Evolutionary conservation across 2,888 invertebrate genomes (phyloP), one percentile per base, ranked within the genome.

Genomic region (Drosophila peninsularis): DNA sequence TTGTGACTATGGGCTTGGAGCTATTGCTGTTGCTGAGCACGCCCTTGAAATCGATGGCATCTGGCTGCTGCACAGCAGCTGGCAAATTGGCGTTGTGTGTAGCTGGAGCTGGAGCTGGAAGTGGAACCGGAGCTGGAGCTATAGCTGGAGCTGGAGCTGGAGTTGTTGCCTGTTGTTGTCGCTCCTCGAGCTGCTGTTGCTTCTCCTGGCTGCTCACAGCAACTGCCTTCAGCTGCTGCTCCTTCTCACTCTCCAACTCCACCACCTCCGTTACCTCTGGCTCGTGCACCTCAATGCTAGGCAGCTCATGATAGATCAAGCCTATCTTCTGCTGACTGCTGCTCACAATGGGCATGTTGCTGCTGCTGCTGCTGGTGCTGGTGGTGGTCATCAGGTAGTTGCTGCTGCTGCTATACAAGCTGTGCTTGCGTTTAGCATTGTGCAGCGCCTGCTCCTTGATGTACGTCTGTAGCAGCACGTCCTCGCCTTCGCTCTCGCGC

Each of bases 401-500:
- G 57, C 75, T 89, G 64, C 81, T 84, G 57, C 80, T 89, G 63
- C 81, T 90, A 63, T 91, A 90, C 89, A 95, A 95, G 75, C 94
- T 94, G 90, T 95, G 95, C 90, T 96, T 96, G 66, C 96, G 95
- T 91, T 94, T 95, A 41, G 95, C 94, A 89, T 96, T 95, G 88
- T 95, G 94, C 53, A 96, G 92, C 17, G 96, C 95, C 86, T 95
- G 93, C 88, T 96, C 96, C 2, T 95, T 95, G 54, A 96, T 93
- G 91, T 96, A 96, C 0, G 95, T 95, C 75, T 96, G 95, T 57
- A 96, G 92, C 93, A 96, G 94, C 7, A 94, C 94, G 74, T 95
- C 95, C 39, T 95, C 94, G 6, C 81, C 73, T 6, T 71, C 79
- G 24, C 60, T 57, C 6, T 80, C 78, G 17, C 73, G 78, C 63